Conservation (phyloP, 2,888 invertebrate species). For the Sclerodermus sp. region DNA sequence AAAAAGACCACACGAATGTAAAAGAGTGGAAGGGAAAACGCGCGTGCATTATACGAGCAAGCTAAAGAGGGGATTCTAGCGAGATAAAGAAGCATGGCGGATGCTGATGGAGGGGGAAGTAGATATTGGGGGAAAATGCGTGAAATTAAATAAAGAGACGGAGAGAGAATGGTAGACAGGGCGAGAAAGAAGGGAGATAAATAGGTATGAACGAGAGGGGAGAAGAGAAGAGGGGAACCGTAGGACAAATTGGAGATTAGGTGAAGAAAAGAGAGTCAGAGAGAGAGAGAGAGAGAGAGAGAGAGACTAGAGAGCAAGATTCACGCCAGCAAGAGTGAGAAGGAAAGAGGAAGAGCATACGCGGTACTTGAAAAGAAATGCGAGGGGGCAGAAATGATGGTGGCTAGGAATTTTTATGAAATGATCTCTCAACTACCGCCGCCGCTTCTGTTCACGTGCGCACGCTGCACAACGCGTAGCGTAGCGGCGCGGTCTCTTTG, state of each 20-base stretch:
- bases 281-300: conserved; percentile 9
- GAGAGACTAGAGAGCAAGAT: conserved; percentile 9
- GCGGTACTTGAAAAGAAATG: conserved; percentile 20
- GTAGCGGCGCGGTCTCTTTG: conserved; percentile 20
- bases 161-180: conserved; percentile 2
- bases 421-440: conserved; percentile 22
- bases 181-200: conserved; percentile 6
- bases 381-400: conserved; percentile 24
- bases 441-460: no score
- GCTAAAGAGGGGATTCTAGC: neutral
- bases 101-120: neutral
- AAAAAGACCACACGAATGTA: no score
- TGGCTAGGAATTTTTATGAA: conserved; percentile 49
- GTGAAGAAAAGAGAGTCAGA: conserved; percentile 6
- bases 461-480: neutral
- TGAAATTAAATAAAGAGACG: no score
- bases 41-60: conserved; percentile 2
- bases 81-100: neutral
- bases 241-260: no score
- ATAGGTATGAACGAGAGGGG: no score
- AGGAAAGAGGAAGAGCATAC: conserved; percentile 6
- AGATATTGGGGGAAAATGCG: no score
- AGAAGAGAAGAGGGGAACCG: conserved; percentile 6
- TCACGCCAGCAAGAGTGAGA: conserved; percentile 2
- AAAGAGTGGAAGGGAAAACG: conserved; percentile 4